Percentiles rank a stretch among this genome's conserved stretches.
Evolutionary conservation across 2,888 invertebrate species (phyloP).

Genomic region (Cataglyphis livida): DNA sequence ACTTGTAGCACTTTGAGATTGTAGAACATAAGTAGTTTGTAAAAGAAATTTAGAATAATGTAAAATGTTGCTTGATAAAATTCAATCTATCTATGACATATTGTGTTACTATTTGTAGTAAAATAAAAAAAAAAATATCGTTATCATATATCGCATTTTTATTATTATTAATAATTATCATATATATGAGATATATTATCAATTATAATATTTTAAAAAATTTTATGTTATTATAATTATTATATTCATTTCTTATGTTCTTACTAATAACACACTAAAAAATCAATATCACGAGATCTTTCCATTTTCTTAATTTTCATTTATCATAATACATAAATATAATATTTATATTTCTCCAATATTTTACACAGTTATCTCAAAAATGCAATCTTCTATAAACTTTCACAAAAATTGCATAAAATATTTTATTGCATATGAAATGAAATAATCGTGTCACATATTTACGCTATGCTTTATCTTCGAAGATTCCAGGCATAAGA

Average conservation of each 20-base stretch:
- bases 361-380: background rate
- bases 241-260: too few species aligned
- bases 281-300: background rate
- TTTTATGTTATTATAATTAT: background rate
- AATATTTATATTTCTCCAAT: background rate
- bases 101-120: background rate
- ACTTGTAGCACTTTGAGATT: background rate
- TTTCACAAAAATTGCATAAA: background rate
- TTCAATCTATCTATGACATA: background rate
- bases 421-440: background rate
- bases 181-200: background rate
- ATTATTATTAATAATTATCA: background rate
- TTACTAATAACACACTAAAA: background rate
- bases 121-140: background rate
- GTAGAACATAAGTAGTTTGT: background rate
- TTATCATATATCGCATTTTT: too few species aligned
- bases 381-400: background rate
- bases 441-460: background rate
- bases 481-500: background rate
- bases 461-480: background rate
- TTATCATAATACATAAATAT: background rate
- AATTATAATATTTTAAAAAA: conserved; percentile 5
- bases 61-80: background rate
- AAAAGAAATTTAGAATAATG: background rate
- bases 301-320: background rate